These are phyloP conservation scores for Antennarius striatus DNA, from an alignment of 2,113 vertebrate genomes.

Conservation along the genomic window DNA sequence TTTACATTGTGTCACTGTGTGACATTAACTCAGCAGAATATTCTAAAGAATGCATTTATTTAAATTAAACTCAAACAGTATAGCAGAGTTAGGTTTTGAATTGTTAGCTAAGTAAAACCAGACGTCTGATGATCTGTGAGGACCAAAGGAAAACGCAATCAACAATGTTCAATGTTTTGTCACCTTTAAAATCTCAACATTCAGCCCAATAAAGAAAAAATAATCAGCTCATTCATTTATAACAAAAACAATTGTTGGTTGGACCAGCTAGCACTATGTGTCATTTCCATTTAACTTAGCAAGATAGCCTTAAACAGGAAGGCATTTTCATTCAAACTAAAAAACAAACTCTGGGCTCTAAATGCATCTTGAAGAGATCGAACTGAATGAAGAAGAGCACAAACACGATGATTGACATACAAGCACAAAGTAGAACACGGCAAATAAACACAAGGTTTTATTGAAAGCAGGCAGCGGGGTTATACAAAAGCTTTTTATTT, in stretches of 20 bases:
- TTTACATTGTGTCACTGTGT: no score
- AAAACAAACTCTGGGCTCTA: neutral
- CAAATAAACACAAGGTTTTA: constrained; percentile 56
- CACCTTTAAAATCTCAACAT: neutral
- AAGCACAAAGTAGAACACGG: constrained; percentile 37
- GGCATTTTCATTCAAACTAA: neutral
- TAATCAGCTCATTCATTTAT: neutral
- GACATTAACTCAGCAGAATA: no score
- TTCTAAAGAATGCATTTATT: no score
- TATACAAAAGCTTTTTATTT: constrained; percentile 55
- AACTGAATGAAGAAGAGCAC: neutral
- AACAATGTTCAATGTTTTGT: neutral
- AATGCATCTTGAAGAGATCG: neutral
- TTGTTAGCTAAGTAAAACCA: neutral
- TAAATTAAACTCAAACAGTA: no score
- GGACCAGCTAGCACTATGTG: neutral
- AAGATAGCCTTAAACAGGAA: neutral
- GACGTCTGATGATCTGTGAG: neutral
- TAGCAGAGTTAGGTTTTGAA: neutral
- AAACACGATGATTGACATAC: constrained; percentile 20
- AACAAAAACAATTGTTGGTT: neutral
- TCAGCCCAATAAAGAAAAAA: neutral
- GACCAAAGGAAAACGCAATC: neutral
- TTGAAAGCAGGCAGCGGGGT: constrained; percentile 53
- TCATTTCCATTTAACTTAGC: neutral